Evolutionary conservation across 2,888 invertebrate species (phyloP).

Genomic region (Temnothorax unifasciatus): DNA sequence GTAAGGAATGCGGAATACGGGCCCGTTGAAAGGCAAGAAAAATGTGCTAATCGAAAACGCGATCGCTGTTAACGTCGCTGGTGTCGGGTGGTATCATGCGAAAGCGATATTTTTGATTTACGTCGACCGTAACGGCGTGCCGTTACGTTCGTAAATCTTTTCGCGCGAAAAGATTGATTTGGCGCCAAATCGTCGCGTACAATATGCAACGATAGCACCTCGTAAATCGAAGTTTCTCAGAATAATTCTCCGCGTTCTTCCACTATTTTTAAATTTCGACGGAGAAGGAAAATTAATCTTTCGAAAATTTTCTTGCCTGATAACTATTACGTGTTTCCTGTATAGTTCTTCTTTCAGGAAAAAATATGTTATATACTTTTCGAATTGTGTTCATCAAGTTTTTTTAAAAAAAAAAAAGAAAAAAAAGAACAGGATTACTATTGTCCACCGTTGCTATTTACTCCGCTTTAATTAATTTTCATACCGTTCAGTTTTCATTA

Average conservation of each 20-base stretch:
- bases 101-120: conserved; percentile 46
- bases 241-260: not conserved
- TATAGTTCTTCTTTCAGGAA: not conserved
- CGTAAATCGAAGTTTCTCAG: conserved; percentile 20
- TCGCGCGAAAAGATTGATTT: conserved; percentile 28
- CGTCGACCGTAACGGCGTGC: not conserved
- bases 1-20: not conserved
- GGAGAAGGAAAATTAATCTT: not conserved
- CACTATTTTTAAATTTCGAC: conserved; percentile 12
- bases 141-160: conserved; percentile 28
- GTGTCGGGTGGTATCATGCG: not conserved
- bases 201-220: conserved; percentile 23
- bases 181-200: conserved; percentile 31
- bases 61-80: conserved; percentile 1
- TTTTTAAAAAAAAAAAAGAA: not conserved
- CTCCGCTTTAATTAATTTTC: conserved; percentile 23
- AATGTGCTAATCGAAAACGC: conserved; percentile 11
- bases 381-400: not conserved
- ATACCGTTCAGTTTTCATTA: conserved; percentile 6
- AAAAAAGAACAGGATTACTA: not conserved
- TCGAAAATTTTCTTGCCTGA: not conserved
- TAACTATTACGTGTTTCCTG: not conserved
- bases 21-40: not conserved
- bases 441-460: not conserved
- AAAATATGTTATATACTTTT: not conserved